phyloP scores from a whole-genome alignment of 2,888 invertebrate species.

The Kuschelorhynchus macadamiae region DNA sequence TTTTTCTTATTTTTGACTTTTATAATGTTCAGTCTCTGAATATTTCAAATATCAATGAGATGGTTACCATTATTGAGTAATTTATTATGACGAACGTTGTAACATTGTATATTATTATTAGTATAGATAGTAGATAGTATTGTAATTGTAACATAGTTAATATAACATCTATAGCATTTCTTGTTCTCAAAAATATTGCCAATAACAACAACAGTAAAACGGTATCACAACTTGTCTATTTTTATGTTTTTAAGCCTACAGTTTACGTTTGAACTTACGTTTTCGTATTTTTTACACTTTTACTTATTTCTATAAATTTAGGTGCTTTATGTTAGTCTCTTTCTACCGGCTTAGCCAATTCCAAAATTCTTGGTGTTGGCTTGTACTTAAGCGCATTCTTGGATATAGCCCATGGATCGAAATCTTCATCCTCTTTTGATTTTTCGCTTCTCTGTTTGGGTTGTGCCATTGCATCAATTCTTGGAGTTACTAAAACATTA shows the following conservation, averaged over 20 bases:
- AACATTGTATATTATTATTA: too few relatives aligned
- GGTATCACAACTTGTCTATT: not conserved
- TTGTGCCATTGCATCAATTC: slow-evolving; percentile 60
- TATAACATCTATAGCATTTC: too few relatives aligned
- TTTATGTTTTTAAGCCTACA: not conserved
- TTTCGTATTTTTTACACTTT: not conserved
- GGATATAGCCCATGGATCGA: slow-evolving; percentile 69
- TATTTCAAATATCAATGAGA: too few relatives aligned
- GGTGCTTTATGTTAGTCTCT: slow-evolving; percentile 50
- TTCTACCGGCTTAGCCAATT: slow-evolving; percentile 68
- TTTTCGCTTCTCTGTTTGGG: slow-evolving; percentile 64
- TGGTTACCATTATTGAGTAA: too few relatives aligned
- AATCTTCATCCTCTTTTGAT: slow-evolving; percentile 68
- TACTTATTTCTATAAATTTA: not conserved
- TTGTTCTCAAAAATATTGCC: too few relatives aligned
- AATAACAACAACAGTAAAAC: not conserved
- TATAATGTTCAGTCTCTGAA: too few relatives aligned
- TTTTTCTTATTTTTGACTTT: too few relatives aligned
- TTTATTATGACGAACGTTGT: too few relatives aligned
- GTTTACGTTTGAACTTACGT: not conserved
- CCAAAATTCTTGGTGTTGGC: slow-evolving; percentile 66
- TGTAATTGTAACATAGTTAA: too few relatives aligned
- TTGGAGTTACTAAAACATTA: slow-evolving; percentile 52
- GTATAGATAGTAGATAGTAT: too few relatives aligned
- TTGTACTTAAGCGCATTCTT: slow-evolving; percentile 71